Conservation (phyloP, 2,888 invertebrate species). For the Apodemia hepburni region DNA sequence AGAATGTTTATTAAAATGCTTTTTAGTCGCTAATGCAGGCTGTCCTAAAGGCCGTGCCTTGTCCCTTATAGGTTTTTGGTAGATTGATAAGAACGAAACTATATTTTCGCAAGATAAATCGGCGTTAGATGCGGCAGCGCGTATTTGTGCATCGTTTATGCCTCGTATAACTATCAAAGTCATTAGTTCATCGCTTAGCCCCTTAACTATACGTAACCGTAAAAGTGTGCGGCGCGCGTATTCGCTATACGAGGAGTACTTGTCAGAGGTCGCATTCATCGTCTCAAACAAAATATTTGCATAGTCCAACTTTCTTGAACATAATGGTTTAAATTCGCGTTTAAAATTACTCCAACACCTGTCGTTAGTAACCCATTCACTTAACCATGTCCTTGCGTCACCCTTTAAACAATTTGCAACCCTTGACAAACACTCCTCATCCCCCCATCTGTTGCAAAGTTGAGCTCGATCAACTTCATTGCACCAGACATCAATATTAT, state of each 20-base stretch:
- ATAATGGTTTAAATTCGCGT: slow-evolving; percentile 23
- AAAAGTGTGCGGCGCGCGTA: slow-evolving; percentile 26
- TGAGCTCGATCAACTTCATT: not conserved
- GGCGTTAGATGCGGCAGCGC: slow-evolving; percentile 18
- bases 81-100: slow-evolving; percentile 21
- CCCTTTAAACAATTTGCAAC: not conserved
- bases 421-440: not conserved
- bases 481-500: not conserved
- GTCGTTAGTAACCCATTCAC: slow-evolving; percentile 20
- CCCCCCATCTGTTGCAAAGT: not conserved
- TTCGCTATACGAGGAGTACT: slow-evolving; percentile 21
- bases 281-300: slow-evolving; percentile 26
- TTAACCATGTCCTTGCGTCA: not conserved
- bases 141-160: slow-evolving; percentile 13
- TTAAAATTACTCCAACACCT: slow-evolving; percentile 21
- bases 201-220: slow-evolving; percentile 21
- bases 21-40: not conserved
- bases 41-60: not conserved
- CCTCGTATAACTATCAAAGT: slow-evolving; percentile 18
- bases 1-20: not conserved
- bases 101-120: slow-evolving; percentile 12
- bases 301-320: slow-evolving; percentile 23
- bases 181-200: slow-evolving; percentile 18
- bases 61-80: slow-evolving; percentile 14
- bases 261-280: slow-evolving; percentile 26